phyloP scores from a whole-genome alignment of 2,888 invertebrate species.

The Vandiemenella viatica region DNA sequence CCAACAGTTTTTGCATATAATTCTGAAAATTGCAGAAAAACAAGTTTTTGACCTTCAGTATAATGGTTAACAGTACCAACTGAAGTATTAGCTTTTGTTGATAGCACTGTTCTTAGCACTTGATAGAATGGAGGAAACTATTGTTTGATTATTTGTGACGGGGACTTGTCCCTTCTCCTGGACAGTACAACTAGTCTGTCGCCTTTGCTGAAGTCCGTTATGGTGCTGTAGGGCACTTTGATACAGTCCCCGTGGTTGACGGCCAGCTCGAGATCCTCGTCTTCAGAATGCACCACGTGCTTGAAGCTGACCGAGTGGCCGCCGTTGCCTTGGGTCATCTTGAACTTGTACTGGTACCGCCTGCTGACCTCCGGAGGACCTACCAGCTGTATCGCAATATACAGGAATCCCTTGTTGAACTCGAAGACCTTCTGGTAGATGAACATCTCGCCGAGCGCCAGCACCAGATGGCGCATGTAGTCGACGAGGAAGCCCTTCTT shows the following conservation, averaged over 20 bases:
- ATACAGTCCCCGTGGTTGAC: not conserved
- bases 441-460: slow-evolving; percentile 6
- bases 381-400: not conserved
- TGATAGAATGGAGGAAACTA: too few relatives aligned
- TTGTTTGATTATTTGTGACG: too few relatives aligned
- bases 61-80: too few relatives aligned
- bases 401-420: not conserved
- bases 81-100: too few relatives aligned
- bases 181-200: too few relatives aligned
- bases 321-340: not conserved
- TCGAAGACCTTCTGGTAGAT: slow-evolving; percentile 7
- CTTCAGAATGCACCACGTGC: not conserved
- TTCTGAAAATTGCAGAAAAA: too few relatives aligned
- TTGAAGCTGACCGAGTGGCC: not conserved
- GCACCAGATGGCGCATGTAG: slow-evolving; percentile 4
- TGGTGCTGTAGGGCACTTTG: not conserved
- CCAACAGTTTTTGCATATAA: too few relatives aligned
- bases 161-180: too few relatives aligned
- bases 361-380: not conserved
- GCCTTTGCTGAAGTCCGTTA: not conserved
- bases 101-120: too few relatives aligned
- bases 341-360: not conserved
- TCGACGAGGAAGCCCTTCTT: slow-evolving; percentile 2
- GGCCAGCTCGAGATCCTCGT: not conserved
- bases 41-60: too few relatives aligned